A percentile compares a stretch with the other conserved stretches of the same genome.
These are phyloP conservation scores for Orgyia antiqua DNA, from an alignment of 2,888 invertebrate species.

Conservation along the genomic window DNA sequence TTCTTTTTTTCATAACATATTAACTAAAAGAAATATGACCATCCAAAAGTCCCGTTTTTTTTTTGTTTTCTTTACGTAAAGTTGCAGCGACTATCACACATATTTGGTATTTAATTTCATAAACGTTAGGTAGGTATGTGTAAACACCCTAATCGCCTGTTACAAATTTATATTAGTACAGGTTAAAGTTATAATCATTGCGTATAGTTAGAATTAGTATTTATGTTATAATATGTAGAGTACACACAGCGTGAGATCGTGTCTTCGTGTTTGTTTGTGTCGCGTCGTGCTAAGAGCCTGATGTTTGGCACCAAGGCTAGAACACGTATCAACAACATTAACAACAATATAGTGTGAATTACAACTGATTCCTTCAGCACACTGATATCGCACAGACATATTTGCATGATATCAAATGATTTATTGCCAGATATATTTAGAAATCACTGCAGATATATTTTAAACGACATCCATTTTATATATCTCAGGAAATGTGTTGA, in stretches of 20 bases:
- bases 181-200: too few species aligned
- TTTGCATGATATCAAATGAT: conserved; percentile 59
- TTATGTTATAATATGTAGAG: conserved; percentile 25
- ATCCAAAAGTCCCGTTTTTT: too few species aligned
- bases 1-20: too few species aligned
- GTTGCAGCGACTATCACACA: too few species aligned
- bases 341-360: conserved; percentile 51
- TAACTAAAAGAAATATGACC: too few species aligned
- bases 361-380: conserved; percentile 53
- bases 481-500: background rate
- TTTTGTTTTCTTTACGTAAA: too few species aligned
- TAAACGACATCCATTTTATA: conserved; percentile 16
- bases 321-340: conserved; percentile 39
- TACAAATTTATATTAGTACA: too few species aligned
- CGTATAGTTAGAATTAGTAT: too few species aligned
- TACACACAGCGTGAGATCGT: conserved; percentile 40
- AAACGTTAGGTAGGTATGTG: too few species aligned
- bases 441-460: conserved; percentile 23
- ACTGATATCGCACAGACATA: conserved; percentile 42
- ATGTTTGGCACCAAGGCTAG: conserved; percentile 41
- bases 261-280: conserved; percentile 46
- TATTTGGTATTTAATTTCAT: too few species aligned
- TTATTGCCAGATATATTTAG: conserved; percentile 40
- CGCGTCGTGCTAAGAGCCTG: conserved; percentile 38
- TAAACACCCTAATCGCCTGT: too few species aligned